These are phyloP conservation scores for Mus caroli DNA, from an alignment of 2,797 vertebrate genomes.

Conservation along the genomic window DNA sequence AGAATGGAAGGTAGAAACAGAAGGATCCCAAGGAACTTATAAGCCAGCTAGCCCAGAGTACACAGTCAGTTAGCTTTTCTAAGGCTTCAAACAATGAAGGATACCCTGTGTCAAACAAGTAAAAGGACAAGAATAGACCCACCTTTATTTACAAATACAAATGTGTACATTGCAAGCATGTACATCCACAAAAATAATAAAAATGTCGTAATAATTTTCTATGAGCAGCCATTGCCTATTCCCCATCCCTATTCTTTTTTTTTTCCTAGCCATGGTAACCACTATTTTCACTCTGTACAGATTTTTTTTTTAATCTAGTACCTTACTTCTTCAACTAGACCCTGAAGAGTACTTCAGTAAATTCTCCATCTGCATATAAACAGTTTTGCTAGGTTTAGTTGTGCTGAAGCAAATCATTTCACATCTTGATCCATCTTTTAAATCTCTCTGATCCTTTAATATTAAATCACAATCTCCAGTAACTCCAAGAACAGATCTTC, in stretches of 20 bases:
- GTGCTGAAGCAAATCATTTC: neutral
- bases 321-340: conserved; percentile 6
- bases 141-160: neutral
- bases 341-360: neutral
- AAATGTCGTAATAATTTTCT: neutral
- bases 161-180: neutral
- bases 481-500: neutral
- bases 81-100: neutral
- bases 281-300: neutral
- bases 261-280: neutral
- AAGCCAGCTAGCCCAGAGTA: neutral
- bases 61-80: neutral
- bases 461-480: neutral
- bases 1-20: neutral
- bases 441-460: conserved; percentile 13
- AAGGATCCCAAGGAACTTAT: neutral
- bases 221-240: neutral
- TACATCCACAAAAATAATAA: neutral
- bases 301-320: neutral
- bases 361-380: neutral
- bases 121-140: neutral
- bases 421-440: neutral
- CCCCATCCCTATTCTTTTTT: neutral
- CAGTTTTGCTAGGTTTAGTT: neutral
- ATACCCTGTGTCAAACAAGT: neutral